Conservation (phyloP, 2,888 invertebrate species). For the Heliconius cydno region DNA sequence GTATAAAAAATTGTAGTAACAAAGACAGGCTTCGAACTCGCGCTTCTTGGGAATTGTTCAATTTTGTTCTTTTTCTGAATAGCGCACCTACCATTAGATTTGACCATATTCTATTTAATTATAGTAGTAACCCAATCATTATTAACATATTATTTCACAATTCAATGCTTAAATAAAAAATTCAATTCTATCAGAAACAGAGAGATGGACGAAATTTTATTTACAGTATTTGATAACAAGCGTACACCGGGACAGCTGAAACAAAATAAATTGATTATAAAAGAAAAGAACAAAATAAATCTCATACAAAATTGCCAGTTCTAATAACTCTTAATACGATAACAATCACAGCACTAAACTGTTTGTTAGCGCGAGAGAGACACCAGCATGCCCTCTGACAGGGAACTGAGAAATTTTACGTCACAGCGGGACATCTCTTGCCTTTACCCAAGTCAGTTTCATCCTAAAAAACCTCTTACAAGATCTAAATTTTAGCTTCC, state of each 20-base stretch:
- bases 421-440: conserved; percentile 78
- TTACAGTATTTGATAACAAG: neutral
- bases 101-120: no score
- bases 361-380: conserved; percentile 76
- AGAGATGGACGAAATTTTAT: no score
- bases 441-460: conserved; percentile 52
- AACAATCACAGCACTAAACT: conserved; percentile 77
- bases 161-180: no score
- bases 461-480: conserved; percentile 3
- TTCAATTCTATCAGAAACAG: no score
- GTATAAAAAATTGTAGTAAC: no score
- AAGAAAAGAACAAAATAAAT: neutral
- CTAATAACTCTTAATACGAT: conserved; percentile 52
- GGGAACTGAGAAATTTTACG: conserved; percentile 79
- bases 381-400: conserved; percentile 72
- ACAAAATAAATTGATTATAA: neutral
- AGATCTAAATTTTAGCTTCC: conserved; percentile 33
- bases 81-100: no score
- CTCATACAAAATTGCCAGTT: conserved; percentile 26
- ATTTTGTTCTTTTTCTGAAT: no score
- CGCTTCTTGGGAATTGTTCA: no score
- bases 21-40: no score
- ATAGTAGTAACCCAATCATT: no score
- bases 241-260: neutral
- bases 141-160: no score